Conservation (phyloP, 2,888 invertebrate species). For the Drosophila phalerata region DNA sequence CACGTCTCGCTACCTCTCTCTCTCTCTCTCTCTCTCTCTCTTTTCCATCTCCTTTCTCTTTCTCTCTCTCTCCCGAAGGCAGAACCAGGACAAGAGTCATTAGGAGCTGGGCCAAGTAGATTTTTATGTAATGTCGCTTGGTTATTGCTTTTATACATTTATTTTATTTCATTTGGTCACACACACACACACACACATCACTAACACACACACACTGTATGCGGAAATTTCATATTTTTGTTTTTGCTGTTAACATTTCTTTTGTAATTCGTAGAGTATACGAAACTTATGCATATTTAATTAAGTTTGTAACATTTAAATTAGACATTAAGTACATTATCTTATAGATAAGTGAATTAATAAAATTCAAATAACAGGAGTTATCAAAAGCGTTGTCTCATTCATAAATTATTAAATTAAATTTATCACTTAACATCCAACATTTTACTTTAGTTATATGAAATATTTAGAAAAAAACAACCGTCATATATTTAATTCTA, state of each 20-base stretch:
- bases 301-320: neutral
- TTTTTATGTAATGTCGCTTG: conserved; percentile 80
- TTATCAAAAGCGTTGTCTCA: neutral
- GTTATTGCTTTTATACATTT: conserved; percentile 81
- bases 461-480: no score
- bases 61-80: conserved; percentile 11
- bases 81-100: conserved; percentile 61
- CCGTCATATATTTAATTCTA: no score
- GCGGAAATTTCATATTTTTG: conserved; percentile 48
- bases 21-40: neutral
- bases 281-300: neutral
- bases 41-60: neutral
- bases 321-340: neutral
- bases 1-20: conserved; percentile 47
- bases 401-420: no score
- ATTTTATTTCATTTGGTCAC: conserved; percentile 76
- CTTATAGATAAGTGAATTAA: neutral
- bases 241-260: conserved; percentile 7
- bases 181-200: conserved; percentile 27
- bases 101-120: conserved; percentile 79
- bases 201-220: neutral
- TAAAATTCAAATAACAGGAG: neutral
- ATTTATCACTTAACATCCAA: no score
- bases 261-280: conserved; percentile 34
- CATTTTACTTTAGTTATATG: no score